Conservation (phyloP, 1,140 invertebrate genomes). For the Lineus longissimus region DNA sequence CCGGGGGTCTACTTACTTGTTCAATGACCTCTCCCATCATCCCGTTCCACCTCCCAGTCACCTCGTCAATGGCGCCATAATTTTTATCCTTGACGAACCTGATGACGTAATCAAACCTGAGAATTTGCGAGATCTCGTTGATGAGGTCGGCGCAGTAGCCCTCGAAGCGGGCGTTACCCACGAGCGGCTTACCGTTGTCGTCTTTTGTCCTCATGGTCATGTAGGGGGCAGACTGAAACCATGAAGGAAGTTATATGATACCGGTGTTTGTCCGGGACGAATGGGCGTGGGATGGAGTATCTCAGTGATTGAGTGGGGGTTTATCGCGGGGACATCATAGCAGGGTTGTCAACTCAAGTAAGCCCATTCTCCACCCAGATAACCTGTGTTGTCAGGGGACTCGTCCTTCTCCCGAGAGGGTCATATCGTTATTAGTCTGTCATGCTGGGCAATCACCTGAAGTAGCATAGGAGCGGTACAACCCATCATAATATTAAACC, state of each 20-base stretch:
- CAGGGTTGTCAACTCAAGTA: too few species aligned
- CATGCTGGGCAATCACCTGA: too few species aligned
- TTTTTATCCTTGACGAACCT: slow-evolving; percentile 85
- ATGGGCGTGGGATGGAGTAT: too few species aligned
- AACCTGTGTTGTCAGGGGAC: too few species aligned
- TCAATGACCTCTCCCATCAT: slow-evolving; percentile 93
- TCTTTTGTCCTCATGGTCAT: slow-evolving; percentile 70
- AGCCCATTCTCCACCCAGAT: too few species aligned
- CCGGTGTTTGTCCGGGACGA: too few species aligned
- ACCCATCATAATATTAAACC: too few species aligned
- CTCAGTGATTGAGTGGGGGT: too few species aligned
- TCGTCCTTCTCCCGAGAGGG: too few species aligned
- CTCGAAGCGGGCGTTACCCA: slow-evolving; percentile 79
- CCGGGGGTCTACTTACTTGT: slow-evolving; percentile 66
- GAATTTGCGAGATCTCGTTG: slow-evolving; percentile 23
- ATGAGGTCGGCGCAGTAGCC: slow-evolving; percentile 48
- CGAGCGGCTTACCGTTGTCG: slow-evolving; percentile 64
- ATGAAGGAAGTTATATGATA: slow-evolving; percentile 8
- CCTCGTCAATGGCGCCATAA: slow-evolving; percentile 69
- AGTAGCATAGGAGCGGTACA: too few species aligned
- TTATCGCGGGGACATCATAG: too few species aligned
- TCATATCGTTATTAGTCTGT: too few species aligned
- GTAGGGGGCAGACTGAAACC: slow-evolving; percentile 71
- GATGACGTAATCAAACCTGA: slow-evolving; percentile 83
- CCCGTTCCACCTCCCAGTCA: slow-evolving; percentile 91